These are phyloP conservation scores for Isoperla grammatica DNA, from an alignment of 2,888 invertebrate genomes.

Conservation along the genomic window DNA sequence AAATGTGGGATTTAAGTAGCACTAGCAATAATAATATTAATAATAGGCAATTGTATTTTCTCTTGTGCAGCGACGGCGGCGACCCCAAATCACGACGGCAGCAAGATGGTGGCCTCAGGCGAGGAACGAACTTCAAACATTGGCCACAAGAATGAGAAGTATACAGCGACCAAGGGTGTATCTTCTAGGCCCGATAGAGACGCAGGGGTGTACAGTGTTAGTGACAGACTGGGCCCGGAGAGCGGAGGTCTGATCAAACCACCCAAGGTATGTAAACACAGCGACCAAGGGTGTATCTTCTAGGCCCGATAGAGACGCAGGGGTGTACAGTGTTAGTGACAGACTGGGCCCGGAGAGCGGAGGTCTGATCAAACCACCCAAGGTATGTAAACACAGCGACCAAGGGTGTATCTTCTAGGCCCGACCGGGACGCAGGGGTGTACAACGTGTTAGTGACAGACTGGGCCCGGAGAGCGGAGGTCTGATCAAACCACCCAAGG, in stretches of 20 bases:
- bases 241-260: conserved; percentile 54
- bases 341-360: conserved; percentile 55
- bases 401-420: conserved; percentile 41
- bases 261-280: conserved; percentile 38
- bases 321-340: conserved; percentile 58
- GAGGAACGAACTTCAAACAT: conserved; percentile 19
- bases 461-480: conserved; percentile 55
- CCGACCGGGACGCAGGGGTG: conserved; percentile 53
- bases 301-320: conserved; percentile 51
- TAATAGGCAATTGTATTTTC: too few relatives aligned
- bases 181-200: conserved; percentile 49
- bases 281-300: conserved; percentile 35
- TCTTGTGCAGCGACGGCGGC: conserved; percentile 22
- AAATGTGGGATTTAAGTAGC: too few relatives aligned
- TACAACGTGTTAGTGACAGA: conserved; percentile 58
- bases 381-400: neutral
- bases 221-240: conserved; percentile 54
- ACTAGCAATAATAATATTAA: too few relatives aligned
- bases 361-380: conserved; percentile 51
- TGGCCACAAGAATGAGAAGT: conserved; percentile 15
- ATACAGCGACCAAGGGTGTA: conserved; percentile 7
- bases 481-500: conserved; percentile 48
- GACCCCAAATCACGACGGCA: conserved; percentile 5
- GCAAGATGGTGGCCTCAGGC: conserved; percentile 24
- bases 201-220: conserved; percentile 57